phyloP scores from a whole-genome alignment of 1,140 invertebrate genomes.

The Maniola jurtina region DNA sequence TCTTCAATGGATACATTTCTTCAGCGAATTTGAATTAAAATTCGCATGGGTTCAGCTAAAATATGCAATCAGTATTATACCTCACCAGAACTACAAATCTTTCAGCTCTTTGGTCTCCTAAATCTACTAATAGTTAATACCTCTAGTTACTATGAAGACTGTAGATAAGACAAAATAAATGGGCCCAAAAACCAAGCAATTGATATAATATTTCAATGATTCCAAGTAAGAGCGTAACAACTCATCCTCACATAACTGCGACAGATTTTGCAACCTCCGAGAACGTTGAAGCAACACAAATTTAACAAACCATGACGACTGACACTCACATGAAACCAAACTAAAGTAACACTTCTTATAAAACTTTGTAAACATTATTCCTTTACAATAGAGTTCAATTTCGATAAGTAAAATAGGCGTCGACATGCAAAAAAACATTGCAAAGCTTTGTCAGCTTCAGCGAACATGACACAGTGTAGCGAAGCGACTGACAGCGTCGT shows the following conservation, averaged over 20 bases:
- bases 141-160: no score
- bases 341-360: conserved; percentile 7
- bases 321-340: conserved; percentile 47
- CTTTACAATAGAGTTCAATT: conserved; percentile 17
- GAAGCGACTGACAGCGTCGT: not conserved
- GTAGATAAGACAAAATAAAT: no score
- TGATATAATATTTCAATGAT: no score
- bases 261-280: conserved; percentile 63
- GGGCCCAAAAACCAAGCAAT: no score
- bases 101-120: no score
- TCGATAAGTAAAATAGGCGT: not conserved
- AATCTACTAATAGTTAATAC: no score
- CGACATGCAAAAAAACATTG: conserved; percentile 18
- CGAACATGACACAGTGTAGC: conserved; percentile 36
- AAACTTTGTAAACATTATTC: conserved; percentile 18
- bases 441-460: conserved; percentile 23
- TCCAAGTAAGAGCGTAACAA: not conserved
- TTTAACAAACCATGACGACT: conserved; percentile 62
- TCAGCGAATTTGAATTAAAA: no score
- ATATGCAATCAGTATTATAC: no score
- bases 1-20: no score
- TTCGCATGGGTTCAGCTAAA: no score
- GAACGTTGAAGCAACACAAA: conserved; percentile 55
- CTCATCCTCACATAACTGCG: conserved; percentile 44
- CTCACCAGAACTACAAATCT: no score